phyloP scores from a whole-genome alignment of 92 coral and sea anemone genomes.

The Desmophyllum pertusum region DNA sequence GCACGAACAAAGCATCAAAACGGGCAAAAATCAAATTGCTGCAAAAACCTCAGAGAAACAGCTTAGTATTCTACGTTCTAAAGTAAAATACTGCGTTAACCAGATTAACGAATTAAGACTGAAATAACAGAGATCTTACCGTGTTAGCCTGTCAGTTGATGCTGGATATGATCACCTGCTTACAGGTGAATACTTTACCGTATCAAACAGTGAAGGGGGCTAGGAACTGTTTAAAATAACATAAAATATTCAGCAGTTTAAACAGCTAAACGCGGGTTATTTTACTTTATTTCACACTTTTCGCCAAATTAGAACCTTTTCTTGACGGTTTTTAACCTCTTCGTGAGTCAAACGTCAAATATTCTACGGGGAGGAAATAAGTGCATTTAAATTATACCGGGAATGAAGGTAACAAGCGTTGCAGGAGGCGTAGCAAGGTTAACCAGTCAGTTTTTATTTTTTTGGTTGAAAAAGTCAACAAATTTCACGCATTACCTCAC shows the following conservation, averaged over 20 bases:
- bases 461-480: constrained; percentile 7
- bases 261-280: constrained; percentile 4
- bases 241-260: constrained; percentile 71
- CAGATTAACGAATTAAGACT: neutral
- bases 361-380: neutral
- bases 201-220: constrained; percentile 15
- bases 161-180: constrained; percentile 49
- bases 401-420: neutral
- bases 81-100: neutral
- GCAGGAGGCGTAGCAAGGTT: constrained; percentile 3
- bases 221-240: constrained; percentile 19
- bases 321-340: neutral
- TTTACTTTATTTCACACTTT: constrained; percentile 42
- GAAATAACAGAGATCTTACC: constrained; percentile 29
- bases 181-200: constrained; percentile 47
- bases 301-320: neutral
- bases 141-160: constrained; percentile 16
- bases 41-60: neutral
- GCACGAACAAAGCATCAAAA: neutral
- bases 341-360: neutral
- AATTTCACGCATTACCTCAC: constrained; percentile 40
- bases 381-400: neutral
- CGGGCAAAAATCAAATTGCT: neutral
- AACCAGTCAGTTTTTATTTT: neutral
- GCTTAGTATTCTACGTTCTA: neutral